Conservation (phyloP, 2,113 vertebrate species). For the Centropus bengalensis region DNA sequence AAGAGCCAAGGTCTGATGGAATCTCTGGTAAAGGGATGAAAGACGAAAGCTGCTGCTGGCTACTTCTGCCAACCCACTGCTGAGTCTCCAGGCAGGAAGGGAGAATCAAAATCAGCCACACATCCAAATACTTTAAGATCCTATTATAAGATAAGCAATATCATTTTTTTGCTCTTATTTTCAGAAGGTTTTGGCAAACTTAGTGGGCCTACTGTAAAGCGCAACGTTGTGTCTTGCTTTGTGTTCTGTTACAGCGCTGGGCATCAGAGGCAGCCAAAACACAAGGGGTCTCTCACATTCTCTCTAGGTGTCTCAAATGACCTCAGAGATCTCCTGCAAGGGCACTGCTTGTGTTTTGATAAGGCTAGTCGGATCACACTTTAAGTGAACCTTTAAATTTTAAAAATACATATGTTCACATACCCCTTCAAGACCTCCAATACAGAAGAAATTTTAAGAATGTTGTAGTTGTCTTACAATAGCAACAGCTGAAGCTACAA, state of each 20-base stretch:
- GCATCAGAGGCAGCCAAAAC: not conserved
- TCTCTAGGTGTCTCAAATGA: not conserved
- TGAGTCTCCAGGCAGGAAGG: not conserved
- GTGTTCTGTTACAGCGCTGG: not conserved
- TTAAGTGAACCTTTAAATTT: not conserved
- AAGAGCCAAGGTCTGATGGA: not conserved
- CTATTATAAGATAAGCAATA: not conserved
- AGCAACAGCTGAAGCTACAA: not conserved
- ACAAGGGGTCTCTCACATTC: not conserved
- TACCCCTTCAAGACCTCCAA: not conserved
- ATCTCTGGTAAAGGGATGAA: not conserved
- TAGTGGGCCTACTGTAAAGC: not conserved
- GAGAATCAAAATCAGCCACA: not conserved
- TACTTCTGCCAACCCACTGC: not conserved
- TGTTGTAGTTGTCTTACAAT: not conserved
- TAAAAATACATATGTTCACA: not conserved
- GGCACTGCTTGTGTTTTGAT: not conserved
- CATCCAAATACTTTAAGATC: not conserved
- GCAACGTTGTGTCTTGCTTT: not conserved
- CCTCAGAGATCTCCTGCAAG: not conserved
- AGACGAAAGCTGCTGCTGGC: not conserved
- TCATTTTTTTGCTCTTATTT: not conserved
- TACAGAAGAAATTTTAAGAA: not conserved
- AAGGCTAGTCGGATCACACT: not conserved
- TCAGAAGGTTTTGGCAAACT: not conserved